phyloP scores from a whole-genome alignment of 37 sponge, comb jelly and placozoan genomes.

The Ephydatia muelleri region DNA sequence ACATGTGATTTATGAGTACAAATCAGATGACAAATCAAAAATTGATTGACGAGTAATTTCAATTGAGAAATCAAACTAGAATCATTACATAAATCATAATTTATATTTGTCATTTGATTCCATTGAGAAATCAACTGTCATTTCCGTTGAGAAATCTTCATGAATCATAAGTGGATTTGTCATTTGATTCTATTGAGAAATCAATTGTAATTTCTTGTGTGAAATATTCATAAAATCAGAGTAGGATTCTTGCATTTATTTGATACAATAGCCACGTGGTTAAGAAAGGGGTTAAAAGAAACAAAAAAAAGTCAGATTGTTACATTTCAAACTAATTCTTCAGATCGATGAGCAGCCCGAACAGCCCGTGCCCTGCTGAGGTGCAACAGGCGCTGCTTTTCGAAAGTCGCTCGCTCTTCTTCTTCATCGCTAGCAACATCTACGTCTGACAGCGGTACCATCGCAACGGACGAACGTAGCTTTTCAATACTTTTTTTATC shows the following conservation, averaged over 20 bases:
- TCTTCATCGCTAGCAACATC: constrained; percentile 1
- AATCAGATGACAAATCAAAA: constrained; percentile 1
- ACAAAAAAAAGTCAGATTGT: neutral
- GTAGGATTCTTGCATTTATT: neutral
- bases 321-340: neutral
- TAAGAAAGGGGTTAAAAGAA: neutral
- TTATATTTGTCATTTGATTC: neutral
- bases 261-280: neutral
- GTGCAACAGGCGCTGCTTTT: neutral
- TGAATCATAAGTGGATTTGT: neutral
- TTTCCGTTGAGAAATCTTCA: neutral
- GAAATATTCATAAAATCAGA: neutral
- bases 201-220: constrained; percentile 1
- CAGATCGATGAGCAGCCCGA: neutral
- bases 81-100: constrained; percentile 1
- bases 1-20: constrained; percentile 1
- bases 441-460: neutral
- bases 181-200: neutral
- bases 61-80: neutral
- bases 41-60: constrained; percentile 1
- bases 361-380: neutral
- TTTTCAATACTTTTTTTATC: neutral
- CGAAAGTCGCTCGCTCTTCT: neutral
- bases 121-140: neutral
- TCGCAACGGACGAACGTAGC: neutral